These are phyloP conservation scores for Drosophila ambigua DNA, from an alignment of 1,140 invertebrate genomes.

Conservation along the genomic window DNA sequence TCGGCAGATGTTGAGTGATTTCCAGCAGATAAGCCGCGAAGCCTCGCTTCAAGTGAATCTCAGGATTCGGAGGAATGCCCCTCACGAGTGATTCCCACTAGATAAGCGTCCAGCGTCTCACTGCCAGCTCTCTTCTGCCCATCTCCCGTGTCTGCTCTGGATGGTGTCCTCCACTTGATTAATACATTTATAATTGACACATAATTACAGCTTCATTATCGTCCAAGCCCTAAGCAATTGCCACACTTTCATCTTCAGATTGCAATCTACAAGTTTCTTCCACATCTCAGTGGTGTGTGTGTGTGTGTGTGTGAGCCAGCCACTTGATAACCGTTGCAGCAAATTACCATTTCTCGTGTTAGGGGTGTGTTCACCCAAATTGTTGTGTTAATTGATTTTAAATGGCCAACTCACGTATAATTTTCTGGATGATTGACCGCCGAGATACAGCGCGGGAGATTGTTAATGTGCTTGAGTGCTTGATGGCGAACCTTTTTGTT, in stretches of 20 bases:
- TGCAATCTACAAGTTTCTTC: slow-evolving; percentile 39
- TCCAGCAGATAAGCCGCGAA: slow-evolving; percentile 34
- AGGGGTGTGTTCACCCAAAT: slow-evolving; percentile 54
- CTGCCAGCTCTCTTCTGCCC: not conserved
- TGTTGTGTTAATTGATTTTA: slow-evolving; percentile 75
- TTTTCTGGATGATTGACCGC: slow-evolving; percentile 31
- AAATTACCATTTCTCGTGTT: slow-evolving; percentile 50
- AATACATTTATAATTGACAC: slow-evolving; percentile 73
- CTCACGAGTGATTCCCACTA: no score
- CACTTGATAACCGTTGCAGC: not conserved
- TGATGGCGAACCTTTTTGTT: not conserved
- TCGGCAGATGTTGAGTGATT: slow-evolving; percentile 52
- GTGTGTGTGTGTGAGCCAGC: no score
- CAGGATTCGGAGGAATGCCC: not conserved
- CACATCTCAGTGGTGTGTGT: slow-evolving; percentile 1
- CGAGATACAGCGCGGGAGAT: not conserved
- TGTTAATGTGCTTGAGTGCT: not conserved
- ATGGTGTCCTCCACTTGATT: slow-evolving; percentile 48
- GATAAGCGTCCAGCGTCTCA: no score
- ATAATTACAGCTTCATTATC: slow-evolving; percentile 59
- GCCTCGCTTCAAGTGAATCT: not conserved
- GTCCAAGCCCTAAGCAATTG: slow-evolving; percentile 59
- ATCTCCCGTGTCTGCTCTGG: not conserved
- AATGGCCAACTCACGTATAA: slow-evolving; percentile 55
- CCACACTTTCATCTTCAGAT: slow-evolving; percentile 59